Evolutionary conservation across 2,797 vertebrate genomes (phyloP).

Genomic region (Pempheris klunzingeri): DNA sequence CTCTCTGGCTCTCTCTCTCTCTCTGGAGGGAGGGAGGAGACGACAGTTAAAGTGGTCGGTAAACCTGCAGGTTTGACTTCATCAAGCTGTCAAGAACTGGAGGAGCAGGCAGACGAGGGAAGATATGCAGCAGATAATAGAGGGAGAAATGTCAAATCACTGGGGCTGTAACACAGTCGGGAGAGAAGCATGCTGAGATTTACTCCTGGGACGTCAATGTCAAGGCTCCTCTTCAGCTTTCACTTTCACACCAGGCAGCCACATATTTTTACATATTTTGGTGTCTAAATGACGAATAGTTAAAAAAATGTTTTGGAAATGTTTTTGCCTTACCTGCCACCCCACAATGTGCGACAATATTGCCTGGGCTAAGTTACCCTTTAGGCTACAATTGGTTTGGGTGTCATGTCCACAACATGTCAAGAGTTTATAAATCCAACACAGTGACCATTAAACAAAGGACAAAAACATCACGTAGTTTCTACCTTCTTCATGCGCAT

Average conservation of each 20-base stretch:
- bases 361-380: too few relatives aligned
- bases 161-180: background rate
- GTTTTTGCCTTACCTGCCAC: too few relatives aligned
- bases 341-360: too few relatives aligned
- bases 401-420: background rate
- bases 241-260: background rate
- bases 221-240: background rate
- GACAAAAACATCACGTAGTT: background rate
- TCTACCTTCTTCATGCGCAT: conserved; percentile 95
- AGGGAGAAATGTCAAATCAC: background rate
- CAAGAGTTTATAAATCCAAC: background rate
- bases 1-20: background rate
- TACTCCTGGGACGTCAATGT: background rate
- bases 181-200: background rate
- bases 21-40: background rate
- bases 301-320: too few relatives aligned
- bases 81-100: background rate
- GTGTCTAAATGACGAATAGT: too few relatives aligned
- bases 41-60: background rate
- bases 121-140: background rate
- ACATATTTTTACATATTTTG: too few relatives aligned
- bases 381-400: background rate
- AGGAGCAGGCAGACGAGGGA: background rate
- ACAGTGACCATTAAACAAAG: background rate
- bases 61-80: conserved; percentile 16